Conservation (phyloP, 2,888 invertebrate genomes). For the Leptinotarsa rubiginosa region DNA sequence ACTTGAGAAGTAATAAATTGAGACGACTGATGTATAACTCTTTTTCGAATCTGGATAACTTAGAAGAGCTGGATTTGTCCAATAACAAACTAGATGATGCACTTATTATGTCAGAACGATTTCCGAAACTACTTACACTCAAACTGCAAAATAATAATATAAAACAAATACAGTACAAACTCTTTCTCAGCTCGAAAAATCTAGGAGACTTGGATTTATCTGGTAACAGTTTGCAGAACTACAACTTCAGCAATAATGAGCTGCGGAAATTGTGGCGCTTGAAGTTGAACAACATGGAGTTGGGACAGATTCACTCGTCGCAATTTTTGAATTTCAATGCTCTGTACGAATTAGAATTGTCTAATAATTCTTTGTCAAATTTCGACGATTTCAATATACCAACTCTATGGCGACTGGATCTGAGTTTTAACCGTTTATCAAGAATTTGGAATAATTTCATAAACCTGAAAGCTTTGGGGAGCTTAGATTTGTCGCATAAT, state of each 20-base stretch:
- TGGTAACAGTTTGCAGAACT: not conserved
- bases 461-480: not conserved
- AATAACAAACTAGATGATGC: not conserved
- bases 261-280: not conserved
- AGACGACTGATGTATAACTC: not conserved
- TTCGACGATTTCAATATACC: not conserved
- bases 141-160: constrained; percentile 14
- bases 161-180: not conserved
- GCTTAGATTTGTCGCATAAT: constrained; percentile 3
- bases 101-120: not conserved
- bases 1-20: not conserved
- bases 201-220: not conserved
- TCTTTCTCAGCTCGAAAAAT: not conserved
- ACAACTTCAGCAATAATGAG: not conserved
- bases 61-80: constrained; percentile 3
- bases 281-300: not conserved
- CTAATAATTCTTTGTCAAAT: not conserved
- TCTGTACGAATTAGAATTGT: constrained; percentile 9
- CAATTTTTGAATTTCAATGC: not conserved
- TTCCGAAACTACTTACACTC: not conserved
- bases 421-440: not conserved
- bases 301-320: not conserved
- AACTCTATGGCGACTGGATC: constrained; percentile 4
- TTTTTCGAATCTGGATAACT: not conserved
- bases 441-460: not conserved